A percentile compares a stretch with the other conserved stretches of the same genome.
Conservation (phyloP, 1,140 invertebrate species). For the Venustaconcha ellipsiformis region DNA sequence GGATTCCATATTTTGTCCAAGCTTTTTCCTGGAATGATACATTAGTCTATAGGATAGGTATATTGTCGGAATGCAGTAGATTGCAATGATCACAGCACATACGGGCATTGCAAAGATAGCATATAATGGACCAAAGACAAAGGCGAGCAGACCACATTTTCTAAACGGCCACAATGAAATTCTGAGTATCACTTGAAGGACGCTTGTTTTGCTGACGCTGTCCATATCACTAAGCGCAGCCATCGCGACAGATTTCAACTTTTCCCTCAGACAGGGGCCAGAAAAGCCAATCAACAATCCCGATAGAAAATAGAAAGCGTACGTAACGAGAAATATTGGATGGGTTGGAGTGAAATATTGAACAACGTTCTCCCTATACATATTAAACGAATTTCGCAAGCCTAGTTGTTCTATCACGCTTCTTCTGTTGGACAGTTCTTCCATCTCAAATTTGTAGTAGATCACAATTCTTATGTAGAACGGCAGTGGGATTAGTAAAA, state of each 20-base stretch:
- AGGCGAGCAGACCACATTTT: conserved; percentile 55
- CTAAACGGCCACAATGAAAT: conserved; percentile 57
- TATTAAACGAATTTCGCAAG: conserved; percentile 46
- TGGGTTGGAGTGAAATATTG: conserved; percentile 63
- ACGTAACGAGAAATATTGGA: conserved; percentile 58
- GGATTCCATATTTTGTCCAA: conserved; percentile 33
- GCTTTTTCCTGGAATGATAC: conserved; percentile 54
- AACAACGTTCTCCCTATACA: conserved; percentile 59
- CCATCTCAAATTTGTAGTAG: conserved; percentile 61
- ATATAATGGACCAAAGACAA: conserved; percentile 55
- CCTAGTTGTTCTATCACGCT: conserved; percentile 32
- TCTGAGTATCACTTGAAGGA: conserved; percentile 53
- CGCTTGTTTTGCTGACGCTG: conserved; percentile 54
- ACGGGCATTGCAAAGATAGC: conserved; percentile 47
- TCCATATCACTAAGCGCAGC: conserved; percentile 58
- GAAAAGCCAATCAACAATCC: conserved; percentile 55
- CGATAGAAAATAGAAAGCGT: conserved; percentile 56
- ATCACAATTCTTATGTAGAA: conserved; percentile 61
- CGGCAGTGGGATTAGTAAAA: conserved; percentile 59
- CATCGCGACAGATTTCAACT: conserved; percentile 51
- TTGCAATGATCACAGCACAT: conserved; percentile 43
- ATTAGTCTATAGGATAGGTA: conserved; percentile 61
- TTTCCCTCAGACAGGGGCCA: conserved; percentile 49
- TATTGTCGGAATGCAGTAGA: conserved; percentile 63
- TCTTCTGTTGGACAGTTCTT: conserved; percentile 46